These are phyloP conservation scores for Chlorops oryzae DNA, from an alignment of 1,140 invertebrate species.

Conservation along the genomic window DNA sequence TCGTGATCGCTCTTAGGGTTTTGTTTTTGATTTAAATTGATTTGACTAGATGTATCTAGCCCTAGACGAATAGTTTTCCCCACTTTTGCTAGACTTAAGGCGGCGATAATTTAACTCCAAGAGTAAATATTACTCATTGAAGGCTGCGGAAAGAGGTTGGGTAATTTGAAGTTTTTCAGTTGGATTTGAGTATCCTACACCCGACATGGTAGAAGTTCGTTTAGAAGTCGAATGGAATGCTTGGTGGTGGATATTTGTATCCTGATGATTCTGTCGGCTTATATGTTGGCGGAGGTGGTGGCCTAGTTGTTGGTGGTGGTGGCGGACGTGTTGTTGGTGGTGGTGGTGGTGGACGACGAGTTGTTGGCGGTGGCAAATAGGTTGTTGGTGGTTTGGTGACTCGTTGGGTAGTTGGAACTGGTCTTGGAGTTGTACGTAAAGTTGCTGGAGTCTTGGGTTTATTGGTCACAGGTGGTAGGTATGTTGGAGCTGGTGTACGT, in stretches of 20 bases:
- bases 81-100: slow-evolving; percentile 26
- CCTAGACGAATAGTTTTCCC: slow-evolving; percentile 26
- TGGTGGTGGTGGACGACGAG: slow-evolving; percentile 24
- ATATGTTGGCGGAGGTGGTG: slow-evolving; percentile 26
- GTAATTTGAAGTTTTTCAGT: slow-evolving; percentile 5
- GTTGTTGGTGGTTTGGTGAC: neutral
- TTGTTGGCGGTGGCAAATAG: slow-evolving; percentile 1
- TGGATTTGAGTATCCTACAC: slow-evolving; percentile 6
- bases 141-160: neutral
- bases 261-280: slow-evolving; percentile 30
- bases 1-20: too few species aligned
- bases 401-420: neutral
- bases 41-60: slow-evolving; percentile 48
- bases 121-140: neutral
- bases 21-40: slow-evolving; percentile 39
- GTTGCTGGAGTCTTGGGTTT: too few species aligned
- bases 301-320: slow-evolving; percentile 18
- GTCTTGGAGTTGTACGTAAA: too few species aligned
- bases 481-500: neutral
- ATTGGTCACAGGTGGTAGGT: neutral
- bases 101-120: neutral
- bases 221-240: slow-evolving; percentile 47
- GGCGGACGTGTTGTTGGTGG: slow-evolving; percentile 24
- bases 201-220: slow-evolving; percentile 6
- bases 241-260: slow-evolving; percentile 50